Conservation (phyloP, 2,888 invertebrate species). For the Scotopteryx bipunctaria region DNA sequence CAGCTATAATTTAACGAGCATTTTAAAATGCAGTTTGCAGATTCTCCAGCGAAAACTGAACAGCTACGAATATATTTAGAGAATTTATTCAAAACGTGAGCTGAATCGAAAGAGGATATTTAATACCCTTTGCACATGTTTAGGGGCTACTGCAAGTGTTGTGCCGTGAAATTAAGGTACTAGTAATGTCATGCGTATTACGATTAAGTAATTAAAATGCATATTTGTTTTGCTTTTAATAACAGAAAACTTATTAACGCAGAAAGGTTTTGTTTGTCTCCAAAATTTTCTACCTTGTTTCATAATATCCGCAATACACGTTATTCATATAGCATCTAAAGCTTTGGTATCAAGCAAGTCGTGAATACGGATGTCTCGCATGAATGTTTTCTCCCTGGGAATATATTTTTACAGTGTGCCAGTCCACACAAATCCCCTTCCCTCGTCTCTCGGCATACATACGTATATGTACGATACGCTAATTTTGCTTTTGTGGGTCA, state of each 20-base stretch:
- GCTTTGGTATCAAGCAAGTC: constrained; percentile 41
- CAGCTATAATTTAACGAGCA: too few species aligned
- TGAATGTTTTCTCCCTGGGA: constrained; percentile 49
- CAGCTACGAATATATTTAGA: not conserved
- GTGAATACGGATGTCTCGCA: constrained; percentile 50
- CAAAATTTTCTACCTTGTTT: constrained; percentile 40
- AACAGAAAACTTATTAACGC: not conserved
- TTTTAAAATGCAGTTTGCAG: not conserved
- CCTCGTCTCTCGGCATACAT: constrained; percentile 47
- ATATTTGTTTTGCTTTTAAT: not conserved
- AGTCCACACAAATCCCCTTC: constrained; percentile 52
- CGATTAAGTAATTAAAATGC: too few species aligned
- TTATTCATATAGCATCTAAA: constrained; percentile 31
- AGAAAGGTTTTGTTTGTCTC: constrained; percentile 30
- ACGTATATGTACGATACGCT: constrained; percentile 52
- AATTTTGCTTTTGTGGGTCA: constrained; percentile 61
- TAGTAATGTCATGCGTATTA: not conserved
- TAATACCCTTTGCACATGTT: not conserved
- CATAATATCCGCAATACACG: constrained; percentile 30
- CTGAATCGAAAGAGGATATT: constrained; percentile 37
- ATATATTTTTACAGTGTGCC: constrained; percentile 53
- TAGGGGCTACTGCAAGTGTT: not conserved
- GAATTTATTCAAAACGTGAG: constrained; percentile 37
- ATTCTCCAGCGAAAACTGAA: not conserved
- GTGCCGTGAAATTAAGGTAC: not conserved